phyloP scores from a whole-genome alignment of 2,797 vertebrate genomes.

The Sternarchorhynchus goeldii region DNA sequence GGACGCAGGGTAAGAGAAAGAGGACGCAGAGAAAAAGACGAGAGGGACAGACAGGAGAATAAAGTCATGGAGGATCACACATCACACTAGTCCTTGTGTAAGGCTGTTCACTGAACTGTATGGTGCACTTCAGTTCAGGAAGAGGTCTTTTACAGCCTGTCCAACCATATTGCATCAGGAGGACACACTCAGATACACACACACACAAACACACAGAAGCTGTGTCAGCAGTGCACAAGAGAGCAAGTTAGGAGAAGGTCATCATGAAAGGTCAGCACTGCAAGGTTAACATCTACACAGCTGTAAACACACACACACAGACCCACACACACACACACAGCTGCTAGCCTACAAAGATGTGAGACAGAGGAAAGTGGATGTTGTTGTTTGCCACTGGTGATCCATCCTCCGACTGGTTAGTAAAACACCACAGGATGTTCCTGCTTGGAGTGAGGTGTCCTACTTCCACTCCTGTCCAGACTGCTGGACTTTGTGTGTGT shows the following conservation, averaged over 20 bases:
- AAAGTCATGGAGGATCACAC: conserved; percentile 20
- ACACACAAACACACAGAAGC: background rate
- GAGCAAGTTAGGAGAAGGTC: background rate
- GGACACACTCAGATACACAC: conserved; percentile 1
- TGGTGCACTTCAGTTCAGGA: background rate
- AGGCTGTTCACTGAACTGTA: background rate
- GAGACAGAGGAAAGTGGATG: background rate
- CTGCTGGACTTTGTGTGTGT: background rate
- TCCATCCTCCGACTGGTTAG: background rate
- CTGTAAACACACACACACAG: background rate
- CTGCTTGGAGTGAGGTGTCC: background rate
- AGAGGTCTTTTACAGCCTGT: background rate
- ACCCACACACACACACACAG: conserved; percentile 9
- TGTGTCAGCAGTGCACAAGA: background rate
- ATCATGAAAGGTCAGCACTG: background rate
- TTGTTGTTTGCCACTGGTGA: background rate
- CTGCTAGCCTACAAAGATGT: background rate
- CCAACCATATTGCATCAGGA: background rate
- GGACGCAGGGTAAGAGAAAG: background rate
- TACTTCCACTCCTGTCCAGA: background rate
- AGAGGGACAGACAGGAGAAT: conserved; percentile 9
- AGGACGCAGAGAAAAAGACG: conserved; percentile 11
- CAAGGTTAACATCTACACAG: background rate
- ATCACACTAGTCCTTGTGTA: conserved; percentile 30
- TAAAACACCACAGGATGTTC: background rate